phyloP scores from a whole-genome alignment of 2,797 vertebrate species.

The Heteromormyrus szaboi region DNA sequence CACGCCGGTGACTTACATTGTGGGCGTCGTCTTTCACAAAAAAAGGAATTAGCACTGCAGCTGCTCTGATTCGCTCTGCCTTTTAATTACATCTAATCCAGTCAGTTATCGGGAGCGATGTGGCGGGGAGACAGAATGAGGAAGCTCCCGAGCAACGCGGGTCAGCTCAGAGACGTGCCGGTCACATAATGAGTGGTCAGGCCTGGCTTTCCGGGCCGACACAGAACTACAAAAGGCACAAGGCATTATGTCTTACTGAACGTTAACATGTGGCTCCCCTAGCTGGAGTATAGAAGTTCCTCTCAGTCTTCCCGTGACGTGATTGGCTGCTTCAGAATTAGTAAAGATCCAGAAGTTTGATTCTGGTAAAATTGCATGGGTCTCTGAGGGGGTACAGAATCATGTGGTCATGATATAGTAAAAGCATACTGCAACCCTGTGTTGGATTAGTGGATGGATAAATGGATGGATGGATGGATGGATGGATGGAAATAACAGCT shows the following conservation, averaged over 20 bases:
- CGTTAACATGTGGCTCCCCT: not conserved
- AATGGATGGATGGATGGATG: not conserved
- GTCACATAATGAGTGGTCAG: not conserved
- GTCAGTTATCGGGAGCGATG: not conserved
- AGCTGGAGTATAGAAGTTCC: not conserved
- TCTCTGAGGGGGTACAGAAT: not conserved
- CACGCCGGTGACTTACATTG: slow-evolving; percentile 8
- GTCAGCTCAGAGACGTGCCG: too few relatives aligned
- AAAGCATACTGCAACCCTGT: not conserved
- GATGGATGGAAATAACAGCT: not conserved
- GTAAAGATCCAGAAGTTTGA: not conserved
- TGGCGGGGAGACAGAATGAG: not conserved
- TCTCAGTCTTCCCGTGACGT: not conserved
- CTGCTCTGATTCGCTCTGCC: not conserved
- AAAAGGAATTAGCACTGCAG: not conserved
- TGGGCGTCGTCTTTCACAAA: not conserved
- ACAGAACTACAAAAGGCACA: not conserved
- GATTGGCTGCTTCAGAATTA: not conserved
- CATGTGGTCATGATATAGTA: not conserved
- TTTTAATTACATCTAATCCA: slow-evolving; percentile 20
- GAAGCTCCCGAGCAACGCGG: not conserved
- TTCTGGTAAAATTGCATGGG: not conserved
- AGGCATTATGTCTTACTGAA: not conserved
- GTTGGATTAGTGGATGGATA: not conserved
- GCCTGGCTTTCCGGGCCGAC: not conserved